phyloP scores from a whole-genome alignment of 2,113 vertebrate species.

The Bubo blakistoni region DNA sequence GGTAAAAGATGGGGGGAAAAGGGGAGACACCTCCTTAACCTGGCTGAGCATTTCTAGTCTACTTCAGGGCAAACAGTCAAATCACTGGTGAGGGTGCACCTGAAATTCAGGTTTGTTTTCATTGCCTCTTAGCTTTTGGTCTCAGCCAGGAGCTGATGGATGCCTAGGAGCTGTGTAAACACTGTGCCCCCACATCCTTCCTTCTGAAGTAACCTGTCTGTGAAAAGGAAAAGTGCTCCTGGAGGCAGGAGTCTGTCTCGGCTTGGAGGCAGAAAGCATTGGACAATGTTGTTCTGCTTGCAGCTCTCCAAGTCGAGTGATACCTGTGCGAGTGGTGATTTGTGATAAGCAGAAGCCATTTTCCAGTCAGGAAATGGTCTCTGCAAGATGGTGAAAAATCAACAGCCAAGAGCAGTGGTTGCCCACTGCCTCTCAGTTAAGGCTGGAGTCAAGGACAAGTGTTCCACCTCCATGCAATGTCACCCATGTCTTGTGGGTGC shows the following conservation, averaged over 20 bases:
- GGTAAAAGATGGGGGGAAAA: background rate
- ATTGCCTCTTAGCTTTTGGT: background rate
- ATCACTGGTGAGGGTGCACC: background rate
- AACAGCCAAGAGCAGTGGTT: background rate
- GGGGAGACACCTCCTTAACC: background rate
- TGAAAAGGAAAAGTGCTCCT: background rate
- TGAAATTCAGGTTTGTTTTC: background rate
- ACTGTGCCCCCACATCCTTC: rapidly evolving
- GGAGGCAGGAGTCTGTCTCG: background rate
- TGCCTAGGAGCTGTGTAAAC: background rate
- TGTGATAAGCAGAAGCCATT: background rate
- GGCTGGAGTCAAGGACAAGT: background rate
- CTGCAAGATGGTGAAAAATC: background rate
- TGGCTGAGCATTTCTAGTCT: background rate
- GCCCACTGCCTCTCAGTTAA: background rate
- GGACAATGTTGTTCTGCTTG: background rate
- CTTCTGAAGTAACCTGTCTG: background rate
- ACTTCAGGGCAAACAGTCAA: background rate
- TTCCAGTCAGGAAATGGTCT: background rate
- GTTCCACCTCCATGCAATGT: background rate
- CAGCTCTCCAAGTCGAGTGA: background rate
- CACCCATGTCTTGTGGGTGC: background rate
- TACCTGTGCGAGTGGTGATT: rapidly evolving
- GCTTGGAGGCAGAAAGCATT: background rate
- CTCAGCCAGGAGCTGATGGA: background rate